Evolutionary conservation across 2,888 invertebrate species (phyloP), one percentile per base, ranked within the genome.

Genomic region (Nemotelus pantherinus): DNA sequence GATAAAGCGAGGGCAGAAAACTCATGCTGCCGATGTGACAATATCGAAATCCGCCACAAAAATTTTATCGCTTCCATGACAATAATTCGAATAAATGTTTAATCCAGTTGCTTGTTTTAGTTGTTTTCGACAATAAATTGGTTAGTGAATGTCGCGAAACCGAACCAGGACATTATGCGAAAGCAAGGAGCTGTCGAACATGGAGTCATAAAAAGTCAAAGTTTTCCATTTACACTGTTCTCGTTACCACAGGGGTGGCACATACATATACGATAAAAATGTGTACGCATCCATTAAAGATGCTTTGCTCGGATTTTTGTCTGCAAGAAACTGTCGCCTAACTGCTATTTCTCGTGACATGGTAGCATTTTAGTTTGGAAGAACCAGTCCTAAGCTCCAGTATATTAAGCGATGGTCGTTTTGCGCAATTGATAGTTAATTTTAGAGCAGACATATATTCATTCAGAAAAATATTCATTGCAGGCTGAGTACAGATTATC

Each of bases 71-170:
- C 47, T 45, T 44, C 65, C n/a, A 45, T n/a, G 65, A 65, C 65
- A 9, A 65, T 65, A 65, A 65, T 65, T 65, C 65, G 65, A 45
- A 65, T 47, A 47, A 65, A 65, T 65, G 65, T 65, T 45, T 65
- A n/a, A 65, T 65, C 7, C 47, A 10, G 65, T 44, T 65, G 7
- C 45, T 43, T 65, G 47, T 65, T 45, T 43, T 65, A 43, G 45
- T 45, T 45, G 65, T 65, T 65, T 7, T 44, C 45, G 65, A 25
- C 47, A 44, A 65, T 65, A 65, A 65, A 65, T 65, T 65, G 65
- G 65, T 65, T 44, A 3, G 65, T 65, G 65, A 47, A 65, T 43
- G 45, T 65, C 65, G 44, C 65, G 7, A 45, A 65, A 65, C 2
- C 1, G 45, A 3, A 65, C 65, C 45, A 45, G 44, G 65, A 25